phyloP scores from a whole-genome alignment of 2,888 invertebrate species.

The Agrochola circellaris region DNA sequence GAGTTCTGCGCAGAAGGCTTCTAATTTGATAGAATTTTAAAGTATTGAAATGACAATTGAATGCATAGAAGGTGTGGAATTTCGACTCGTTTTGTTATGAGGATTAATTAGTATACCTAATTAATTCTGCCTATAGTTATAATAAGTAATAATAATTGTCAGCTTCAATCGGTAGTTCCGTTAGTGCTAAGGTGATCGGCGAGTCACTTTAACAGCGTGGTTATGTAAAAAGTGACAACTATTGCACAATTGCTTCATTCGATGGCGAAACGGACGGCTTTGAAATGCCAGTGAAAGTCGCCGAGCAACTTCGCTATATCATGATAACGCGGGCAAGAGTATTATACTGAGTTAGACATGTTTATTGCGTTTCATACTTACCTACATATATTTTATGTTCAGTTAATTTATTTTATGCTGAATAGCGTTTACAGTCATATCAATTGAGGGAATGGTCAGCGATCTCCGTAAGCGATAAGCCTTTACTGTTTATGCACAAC shows the following conservation, averaged over 20 bases:
- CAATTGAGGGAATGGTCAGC: slow-evolving; percentile 15
- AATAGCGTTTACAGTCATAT: slow-evolving; percentile 23
- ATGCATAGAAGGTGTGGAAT: neutral
- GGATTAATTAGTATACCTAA: neutral
- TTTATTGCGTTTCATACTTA: slow-evolving; percentile 48
- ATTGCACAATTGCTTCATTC: slow-evolving; percentile 89
- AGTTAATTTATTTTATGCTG: slow-evolving; percentile 34
- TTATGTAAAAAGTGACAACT: slow-evolving; percentile 89
- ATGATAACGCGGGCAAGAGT: slow-evolving; percentile 68
- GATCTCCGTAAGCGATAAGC: slow-evolving; percentile 33
- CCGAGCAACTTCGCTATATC: slow-evolving; percentile 87
- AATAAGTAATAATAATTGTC: slow-evolving; percentile 30
- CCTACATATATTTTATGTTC: slow-evolving; percentile 46
- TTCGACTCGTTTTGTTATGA: slow-evolving; percentile 6
- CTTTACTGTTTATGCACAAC: slow-evolving; percentile 9
- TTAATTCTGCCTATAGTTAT: neutral
- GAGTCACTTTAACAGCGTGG: slow-evolving; percentile 69
- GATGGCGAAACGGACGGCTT: slow-evolving; percentile 88
- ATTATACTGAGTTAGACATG: slow-evolving; percentile 55
- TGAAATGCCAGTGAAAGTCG: slow-evolving; percentile 89
- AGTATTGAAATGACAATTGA: slow-evolving; percentile 11
- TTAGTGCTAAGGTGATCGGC: slow-evolving; percentile 66
- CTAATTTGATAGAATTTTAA: neutral
- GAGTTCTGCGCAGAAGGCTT: neutral
- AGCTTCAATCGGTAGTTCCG: slow-evolving; percentile 50